phyloP scores from a whole-genome alignment of 2,113 vertebrate species.

The Montifringilla adamsi region DNA sequence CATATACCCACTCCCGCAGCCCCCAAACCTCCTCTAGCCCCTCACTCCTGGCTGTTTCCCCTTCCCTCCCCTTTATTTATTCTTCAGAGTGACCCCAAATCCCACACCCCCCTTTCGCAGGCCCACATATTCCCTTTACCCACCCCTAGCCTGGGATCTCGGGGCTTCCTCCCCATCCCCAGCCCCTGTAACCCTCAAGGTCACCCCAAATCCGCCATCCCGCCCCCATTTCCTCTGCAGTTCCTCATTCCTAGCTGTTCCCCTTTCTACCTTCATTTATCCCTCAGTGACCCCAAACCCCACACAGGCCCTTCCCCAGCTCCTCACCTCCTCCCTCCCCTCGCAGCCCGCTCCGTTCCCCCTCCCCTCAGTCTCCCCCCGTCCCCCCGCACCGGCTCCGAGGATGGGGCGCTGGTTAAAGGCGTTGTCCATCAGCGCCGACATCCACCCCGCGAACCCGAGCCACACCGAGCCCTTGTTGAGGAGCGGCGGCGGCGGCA shows the following conservation, averaged over 20 bases:
- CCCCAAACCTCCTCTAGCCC: not conserved
- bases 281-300: not conserved
- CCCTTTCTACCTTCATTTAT: not conserved
- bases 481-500: conserved; percentile 77
- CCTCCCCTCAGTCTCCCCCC: not conserved
- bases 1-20: not conserved
- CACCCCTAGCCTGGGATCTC: too few species aligned
- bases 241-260: not conserved
- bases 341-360: not conserved
- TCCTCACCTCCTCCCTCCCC: not conserved
- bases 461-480: conserved; percentile 76
- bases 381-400: conserved; percentile 64
- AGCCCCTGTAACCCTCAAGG: not conserved
- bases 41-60: not conserved
- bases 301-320: too few species aligned
- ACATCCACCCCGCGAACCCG: conserved; percentile 57
- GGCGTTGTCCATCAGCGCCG: conserved; percentile 74
- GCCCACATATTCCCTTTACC: not conserved
- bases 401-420: conserved; percentile 71
- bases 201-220: not conserved
- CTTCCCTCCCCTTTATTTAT: not conserved
- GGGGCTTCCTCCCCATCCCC: too few species aligned
- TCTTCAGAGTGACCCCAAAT: not conserved
- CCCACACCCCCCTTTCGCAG: not conserved
- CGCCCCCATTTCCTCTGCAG: too few species aligned